Evolutionary conservation across 1,140 invertebrate genomes (phyloP).

Genomic region (Zaprionus davidi): DNA sequence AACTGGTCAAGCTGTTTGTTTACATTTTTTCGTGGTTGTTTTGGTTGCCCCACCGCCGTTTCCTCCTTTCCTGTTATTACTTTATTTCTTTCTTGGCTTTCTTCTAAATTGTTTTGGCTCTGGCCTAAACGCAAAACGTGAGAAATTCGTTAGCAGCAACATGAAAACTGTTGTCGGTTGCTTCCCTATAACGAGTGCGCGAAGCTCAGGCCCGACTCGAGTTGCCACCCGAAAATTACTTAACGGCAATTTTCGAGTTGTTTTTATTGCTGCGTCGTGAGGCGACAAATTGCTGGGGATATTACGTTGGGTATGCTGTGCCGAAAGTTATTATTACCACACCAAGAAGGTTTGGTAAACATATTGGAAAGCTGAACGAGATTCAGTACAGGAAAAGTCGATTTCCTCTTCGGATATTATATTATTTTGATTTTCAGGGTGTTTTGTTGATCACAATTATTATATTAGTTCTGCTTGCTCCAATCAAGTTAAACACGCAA

Average conservation of each 20-base stretch:
- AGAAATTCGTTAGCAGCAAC: conserved; percentile 54
- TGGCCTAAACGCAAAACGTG: conserved; percentile 36
- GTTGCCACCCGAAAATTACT: conserved; percentile 20
- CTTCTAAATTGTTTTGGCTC: conserved; percentile 61
- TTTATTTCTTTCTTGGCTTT: conserved; percentile 56
- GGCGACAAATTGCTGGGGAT: not conserved
- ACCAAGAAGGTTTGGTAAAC: not conserved
- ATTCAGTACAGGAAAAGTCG: not conserved
- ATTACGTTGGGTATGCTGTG: not conserved
- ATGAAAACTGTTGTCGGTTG: conserved; percentile 35
- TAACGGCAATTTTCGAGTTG: conserved; percentile 9
- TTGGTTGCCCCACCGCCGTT: conserved; percentile 18
- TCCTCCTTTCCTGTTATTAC: conserved; percentile 39
- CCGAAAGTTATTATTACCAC: not conserved
- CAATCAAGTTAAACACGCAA: conserved; percentile 33
- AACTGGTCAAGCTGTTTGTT: conserved; percentile 71
- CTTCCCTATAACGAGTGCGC: conserved; percentile 1
- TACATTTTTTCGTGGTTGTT: conserved; percentile 72
- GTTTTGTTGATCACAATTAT: not conserved
- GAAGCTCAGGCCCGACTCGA: not conserved
- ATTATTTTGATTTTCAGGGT: not conserved
- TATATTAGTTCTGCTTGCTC: not conserved
- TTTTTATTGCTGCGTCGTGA: conserved; percentile 8
- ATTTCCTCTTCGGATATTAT: not conserved
- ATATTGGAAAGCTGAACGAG: too few relatives aligned